These are phyloP conservation scores for Watsonalla binaria DNA, from an alignment of 2,888 invertebrate species.

Conservation along the genomic window DNA sequence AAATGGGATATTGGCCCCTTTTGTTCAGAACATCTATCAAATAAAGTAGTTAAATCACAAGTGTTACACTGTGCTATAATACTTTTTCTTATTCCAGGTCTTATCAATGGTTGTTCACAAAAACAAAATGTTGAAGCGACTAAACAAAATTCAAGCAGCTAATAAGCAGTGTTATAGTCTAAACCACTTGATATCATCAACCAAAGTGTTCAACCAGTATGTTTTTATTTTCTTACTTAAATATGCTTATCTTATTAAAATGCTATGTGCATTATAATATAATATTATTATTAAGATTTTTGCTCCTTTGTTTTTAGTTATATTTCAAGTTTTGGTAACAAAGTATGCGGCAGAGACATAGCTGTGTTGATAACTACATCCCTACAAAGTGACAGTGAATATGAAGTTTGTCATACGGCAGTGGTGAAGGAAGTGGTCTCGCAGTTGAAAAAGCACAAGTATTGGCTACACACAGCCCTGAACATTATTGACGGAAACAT, in stretches of 20 bases:
- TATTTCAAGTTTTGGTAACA: conserved; percentile 77
- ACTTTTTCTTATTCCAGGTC: conserved; percentile 35
- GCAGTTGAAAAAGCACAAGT: conserved; percentile 79
- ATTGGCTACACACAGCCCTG: conserved; percentile 81
- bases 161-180: conserved; percentile 68
- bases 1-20: too few species aligned
- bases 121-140: conserved; percentile 55
- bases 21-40: too few species aligned
- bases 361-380: conserved; percentile 50
- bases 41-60: not conserved
- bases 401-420: conserved; percentile 6
- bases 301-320: conserved; percentile 57
- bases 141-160: conserved; percentile 51
- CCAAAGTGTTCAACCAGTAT: conserved; percentile 63
- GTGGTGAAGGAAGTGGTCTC: conserved; percentile 23
- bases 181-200: conserved; percentile 57
- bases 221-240: conserved; percentile 16
- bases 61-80: not conserved
- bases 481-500: conserved; percentile 79
- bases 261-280: not conserved
- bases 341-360: conserved; percentile 61
- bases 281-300: not conserved
- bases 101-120: conserved; percentile 60
- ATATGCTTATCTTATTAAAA: not conserved
- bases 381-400: conserved; percentile 19